Evolutionary conservation across 2,888 invertebrate genomes (phyloP).

Genomic region (Ophioninae sp.): DNA sequence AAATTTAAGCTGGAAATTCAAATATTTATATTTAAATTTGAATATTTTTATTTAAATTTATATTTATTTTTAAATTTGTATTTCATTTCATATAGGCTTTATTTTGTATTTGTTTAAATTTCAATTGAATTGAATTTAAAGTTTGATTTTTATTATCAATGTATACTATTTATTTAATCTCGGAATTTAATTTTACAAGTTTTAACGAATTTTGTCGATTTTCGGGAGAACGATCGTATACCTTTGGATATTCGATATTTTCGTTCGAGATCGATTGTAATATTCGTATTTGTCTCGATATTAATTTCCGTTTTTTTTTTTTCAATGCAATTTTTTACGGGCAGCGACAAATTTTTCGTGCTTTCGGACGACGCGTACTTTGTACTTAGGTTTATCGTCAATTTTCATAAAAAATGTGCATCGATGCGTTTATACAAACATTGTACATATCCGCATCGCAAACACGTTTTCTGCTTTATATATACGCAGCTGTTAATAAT

Average conservation of each 20-base stretch:
- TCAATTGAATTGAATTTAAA: too few species aligned
- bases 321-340: neutral
- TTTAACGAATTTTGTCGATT: neutral
- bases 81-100: too few species aligned
- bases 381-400: too few species aligned
- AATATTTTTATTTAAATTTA: too few species aligned
- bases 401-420: neutral
- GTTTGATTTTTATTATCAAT: too few species aligned
- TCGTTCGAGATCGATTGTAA: neutral
- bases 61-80: too few species aligned
- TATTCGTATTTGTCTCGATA: neutral
- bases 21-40: too few species aligned
- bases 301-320: neutral
- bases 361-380: neutral
- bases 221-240: neutral
- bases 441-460: too few species aligned
- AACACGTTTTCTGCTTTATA: neutral
- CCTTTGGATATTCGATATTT: neutral
- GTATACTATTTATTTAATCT: too few species aligned
- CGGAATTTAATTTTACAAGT: neutral
- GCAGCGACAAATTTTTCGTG: neutral
- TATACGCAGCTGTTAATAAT: conserved; percentile 16
- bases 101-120: too few species aligned
- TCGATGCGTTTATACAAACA: neutral
- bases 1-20: too few species aligned